phyloP scores from a whole-genome alignment of 2,888 invertebrate genomes.

The Galerucella nymphaeae region DNA sequence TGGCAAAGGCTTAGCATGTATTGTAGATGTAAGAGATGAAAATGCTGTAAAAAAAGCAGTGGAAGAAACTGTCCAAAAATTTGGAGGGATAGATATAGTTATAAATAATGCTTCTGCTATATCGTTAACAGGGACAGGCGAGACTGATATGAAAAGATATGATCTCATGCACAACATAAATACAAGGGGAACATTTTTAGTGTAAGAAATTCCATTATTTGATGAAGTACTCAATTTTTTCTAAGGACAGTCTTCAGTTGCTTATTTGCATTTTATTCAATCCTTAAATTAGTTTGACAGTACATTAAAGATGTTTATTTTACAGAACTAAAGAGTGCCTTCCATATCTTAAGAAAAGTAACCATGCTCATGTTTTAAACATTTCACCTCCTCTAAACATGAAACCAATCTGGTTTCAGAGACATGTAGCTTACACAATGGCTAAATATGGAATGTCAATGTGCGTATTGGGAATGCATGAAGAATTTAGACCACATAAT shows the following conservation, averaged over 20 bases:
- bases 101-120: slow-evolving; percentile 98
- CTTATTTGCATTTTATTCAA: background rate
- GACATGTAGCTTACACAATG: slow-evolving; percentile 97
- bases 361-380: slow-evolving; percentile 94
- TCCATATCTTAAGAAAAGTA: slow-evolving; percentile 86
- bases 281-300: background rate
- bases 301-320: slow-evolving; percentile 44
- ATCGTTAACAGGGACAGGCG: slow-evolving; percentile 80
- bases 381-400: slow-evolving; percentile 94
- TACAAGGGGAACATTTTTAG: slow-evolving; percentile 93
- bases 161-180: slow-evolving; percentile 97
- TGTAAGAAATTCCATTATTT: slow-evolving; percentile 69
- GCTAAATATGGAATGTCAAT: slow-evolving; percentile 99
- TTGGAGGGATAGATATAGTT: slow-evolving; percentile 95
- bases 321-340: slow-evolving; percentile 89
- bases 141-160: slow-evolving; percentile 94
- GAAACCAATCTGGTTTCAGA: slow-evolving; percentile 89
- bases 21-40: slow-evolving; percentile 90
- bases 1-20: slow-evolving; percentile 86
- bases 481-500: slow-evolving; percentile 84
- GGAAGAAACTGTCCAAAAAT: slow-evolving; percentile 80
- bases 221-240: too few relatives aligned
- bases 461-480: slow-evolving; percentile 97
- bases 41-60: slow-evolving; percentile 78
- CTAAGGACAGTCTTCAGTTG: too few relatives aligned